phyloP scores from a whole-genome alignment of 2,113 vertebrate genomes.

The Dipodomys ordii region DNA sequence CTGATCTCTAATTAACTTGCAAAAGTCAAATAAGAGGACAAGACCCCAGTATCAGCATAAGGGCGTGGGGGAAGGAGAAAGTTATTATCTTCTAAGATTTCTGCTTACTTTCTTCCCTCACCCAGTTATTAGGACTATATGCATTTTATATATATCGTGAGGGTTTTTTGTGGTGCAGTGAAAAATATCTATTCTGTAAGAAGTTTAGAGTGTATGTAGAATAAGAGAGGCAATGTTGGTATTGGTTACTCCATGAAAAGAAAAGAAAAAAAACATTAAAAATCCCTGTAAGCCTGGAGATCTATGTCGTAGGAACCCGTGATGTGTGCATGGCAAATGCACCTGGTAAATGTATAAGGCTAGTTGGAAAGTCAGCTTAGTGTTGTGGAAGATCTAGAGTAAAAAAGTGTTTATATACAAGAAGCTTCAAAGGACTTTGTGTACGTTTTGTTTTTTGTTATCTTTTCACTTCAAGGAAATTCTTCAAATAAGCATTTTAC shows the following conservation, averaged over 20 bases:
- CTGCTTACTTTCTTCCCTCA: not conserved
- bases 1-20: too few species aligned
- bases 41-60: too few species aligned
- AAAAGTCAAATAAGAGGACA: too few species aligned
- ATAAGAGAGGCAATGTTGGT: not conserved
- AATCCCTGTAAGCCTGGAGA: not conserved
- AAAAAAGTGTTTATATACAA: not conserved
- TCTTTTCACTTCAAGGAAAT: not conserved
- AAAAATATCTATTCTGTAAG: not conserved
- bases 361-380: not conserved
- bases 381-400: not conserved
- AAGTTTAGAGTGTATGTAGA: not conserved
- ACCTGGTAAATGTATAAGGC: too few species aligned
- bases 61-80: not conserved
- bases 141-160: not conserved
- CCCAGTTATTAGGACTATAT: not conserved
- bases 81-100: not conserved
- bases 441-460: not conserved
- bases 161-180: not conserved
- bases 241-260: not conserved
- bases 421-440: not conserved
- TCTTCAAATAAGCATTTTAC: not conserved
- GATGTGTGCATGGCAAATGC: not conserved
- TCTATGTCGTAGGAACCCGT: not conserved
- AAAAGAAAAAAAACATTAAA: not conserved